Evolutionary conservation across 2,797 vertebrate species (phyloP).

Genomic region (Clamator glandarius): DNA sequence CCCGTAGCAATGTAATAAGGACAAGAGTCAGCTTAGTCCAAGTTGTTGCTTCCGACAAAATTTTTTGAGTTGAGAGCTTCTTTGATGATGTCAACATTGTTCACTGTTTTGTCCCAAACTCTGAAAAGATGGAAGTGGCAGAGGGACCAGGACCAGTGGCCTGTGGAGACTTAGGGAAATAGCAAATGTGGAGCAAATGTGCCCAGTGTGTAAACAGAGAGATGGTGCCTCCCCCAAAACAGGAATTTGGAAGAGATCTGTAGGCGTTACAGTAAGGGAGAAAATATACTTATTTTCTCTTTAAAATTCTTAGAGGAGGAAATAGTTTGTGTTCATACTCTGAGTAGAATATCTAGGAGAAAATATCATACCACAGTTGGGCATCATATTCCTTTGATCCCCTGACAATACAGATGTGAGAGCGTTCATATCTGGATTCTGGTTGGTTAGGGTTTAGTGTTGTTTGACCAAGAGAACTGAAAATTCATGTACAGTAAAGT

Average conservation of each 20-base stretch:
- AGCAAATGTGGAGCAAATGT: neutral
- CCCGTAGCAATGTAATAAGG: neutral
- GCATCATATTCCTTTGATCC: neutral
- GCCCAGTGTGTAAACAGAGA: neutral
- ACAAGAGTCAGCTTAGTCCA: neutral
- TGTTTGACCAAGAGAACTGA: neutral
- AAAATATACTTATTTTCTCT: neutral
- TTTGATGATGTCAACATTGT: neutral
- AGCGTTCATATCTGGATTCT: neutral
- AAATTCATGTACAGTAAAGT: accelerated
- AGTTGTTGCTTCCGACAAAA: neutral
- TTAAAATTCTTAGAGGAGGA: neutral
- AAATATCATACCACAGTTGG: neutral
- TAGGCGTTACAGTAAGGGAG: neutral
- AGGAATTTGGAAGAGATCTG: neutral
- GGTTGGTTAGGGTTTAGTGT: neutral
- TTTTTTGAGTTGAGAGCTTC: neutral
- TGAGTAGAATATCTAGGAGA: neutral
- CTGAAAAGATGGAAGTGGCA: no score
- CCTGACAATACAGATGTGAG: neutral
- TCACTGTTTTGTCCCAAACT: neutral
- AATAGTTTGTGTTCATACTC: neutral
- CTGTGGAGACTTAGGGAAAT: neutral
- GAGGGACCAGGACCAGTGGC: accelerated
- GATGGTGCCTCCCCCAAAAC: neutral